Base-by-base conservation (phyloP, 2,113 vertebrate species). In the Bothrops jararaca region DNA sequence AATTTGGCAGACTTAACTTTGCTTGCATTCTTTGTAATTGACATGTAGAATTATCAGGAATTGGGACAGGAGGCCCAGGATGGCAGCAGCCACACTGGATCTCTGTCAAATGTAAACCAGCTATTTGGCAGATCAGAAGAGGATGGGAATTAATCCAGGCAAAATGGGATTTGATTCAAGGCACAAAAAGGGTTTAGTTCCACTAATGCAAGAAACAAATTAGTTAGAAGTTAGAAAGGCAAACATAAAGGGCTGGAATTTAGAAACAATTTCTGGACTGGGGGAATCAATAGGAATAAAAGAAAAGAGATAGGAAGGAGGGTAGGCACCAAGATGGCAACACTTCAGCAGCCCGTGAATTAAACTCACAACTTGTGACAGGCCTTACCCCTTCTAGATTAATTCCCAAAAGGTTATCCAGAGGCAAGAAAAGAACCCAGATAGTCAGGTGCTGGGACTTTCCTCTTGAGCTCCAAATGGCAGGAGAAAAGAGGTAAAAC, bases 1-100 rank as follows among this genome's bases (percentile, higher is more conserved):
- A 97, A 97, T 98, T 97, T 96, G 91, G 93, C 90, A 92, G 93
- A 91, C 90, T 87, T 97, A 94, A 92, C 69, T 96, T 94, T 95
- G 96, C 96, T 97, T 88, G 93, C 42, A 39, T 23, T 86, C 45
- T 91, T 93, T 58, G 92, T 0, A 9, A 89, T 5, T 91, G 23
- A 95, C 94, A 60, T 7, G 87, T 92, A 89, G 91, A 50, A 52
- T 93, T 91, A 85, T 58, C 39, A 93, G 29, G 64, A 80, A 64
- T 22, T 2, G 45, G 23, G 13, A 56, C 80, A 90, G 74, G 60
- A 50, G n/a, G 39, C 91, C 39, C 52, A 15, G 91, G 87, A 85
- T 89, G 34, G 20, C 39, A 69, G 52, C 52, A 89, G 74, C 88
- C 23, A 26, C 54, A 20, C n/a, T 52, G 88, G 89, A 86, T 64